Evolutionary conservation across 2,113 vertebrate genomes (phyloP), one percentile per base, ranked within the genome.

Genomic region (Halcyon senegalensis): DNA sequence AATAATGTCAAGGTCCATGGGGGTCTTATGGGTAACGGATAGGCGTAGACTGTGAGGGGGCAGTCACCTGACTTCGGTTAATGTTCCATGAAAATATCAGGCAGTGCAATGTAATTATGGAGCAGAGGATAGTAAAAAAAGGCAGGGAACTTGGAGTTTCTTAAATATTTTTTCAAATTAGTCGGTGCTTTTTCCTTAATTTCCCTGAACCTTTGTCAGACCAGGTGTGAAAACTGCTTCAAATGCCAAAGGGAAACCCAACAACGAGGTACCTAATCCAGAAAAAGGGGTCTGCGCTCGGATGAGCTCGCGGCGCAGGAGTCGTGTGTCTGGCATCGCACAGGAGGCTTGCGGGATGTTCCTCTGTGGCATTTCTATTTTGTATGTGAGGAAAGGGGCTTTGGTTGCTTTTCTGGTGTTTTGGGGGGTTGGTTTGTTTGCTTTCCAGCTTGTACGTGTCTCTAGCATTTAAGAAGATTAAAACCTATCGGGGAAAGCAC

Each of bases 71-170:
- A 98, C 98, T 98, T 97, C 93, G 91, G 98, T 99, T 99, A 99
- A 99, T 99, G 99, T 99, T 98, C 98, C 99, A 98, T 99, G 99
- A 99, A 99, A 99, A 99, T 99, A 99, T 98, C 99, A 98, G 98
- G 97, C 98, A 98, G 97, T 97, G 98, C 98, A 98, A 98, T 99
- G 99, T 99, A 99, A 99, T 99, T 99, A 99, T 98, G 98, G 98
- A 98, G 98, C 98, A 98, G 97, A 97, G 97, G 96, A 96, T 97
- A 96, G 98, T 96, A 44, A 98, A 98, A 98, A 98, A 97, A 97
- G 96, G 97, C 96, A 97, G 96, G 97, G 89, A 98, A 98, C 97
- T 98, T 95, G 95, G 97, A 98, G 96, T 97, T 97, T 96, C 98
- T 98, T 97, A 97, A 97, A 96, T 97, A 97, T 98, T 97, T 95